phyloP scores from a whole-genome alignment of 1,140 invertebrate genomes.

The Dreissena rostriformis region DNA sequence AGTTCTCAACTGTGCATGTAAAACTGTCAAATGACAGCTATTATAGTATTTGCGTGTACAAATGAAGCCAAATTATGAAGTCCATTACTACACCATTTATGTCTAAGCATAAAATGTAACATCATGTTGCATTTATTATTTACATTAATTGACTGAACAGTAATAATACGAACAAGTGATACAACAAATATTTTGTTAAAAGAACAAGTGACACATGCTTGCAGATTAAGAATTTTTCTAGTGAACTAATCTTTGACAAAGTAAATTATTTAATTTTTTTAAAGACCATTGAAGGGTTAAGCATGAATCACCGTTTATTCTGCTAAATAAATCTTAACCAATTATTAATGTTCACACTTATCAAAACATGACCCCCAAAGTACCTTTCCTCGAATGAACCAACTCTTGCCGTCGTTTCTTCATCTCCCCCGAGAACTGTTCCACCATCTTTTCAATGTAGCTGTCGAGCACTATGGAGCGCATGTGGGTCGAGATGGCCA shows the following conservation, averaged over 20 bases:
- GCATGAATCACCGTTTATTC: neutral
- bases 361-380: neutral
- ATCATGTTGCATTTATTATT: neutral
- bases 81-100: neutral
- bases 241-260: neutral
- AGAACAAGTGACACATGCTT: neutral
- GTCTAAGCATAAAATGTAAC: neutral
- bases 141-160: neutral
- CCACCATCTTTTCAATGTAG: slow-evolving; percentile 86
- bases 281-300: neutral
- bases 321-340: neutral
- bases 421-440: slow-evolving; percentile 76
- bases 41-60: too few species aligned
- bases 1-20: too few species aligned
- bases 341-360: too few species aligned
- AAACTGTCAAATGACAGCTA: too few species aligned
- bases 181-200: neutral
- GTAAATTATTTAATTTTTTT: neutral
- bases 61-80: neutral
- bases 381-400: slow-evolving; percentile 74
- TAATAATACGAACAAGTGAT: neutral
- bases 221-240: neutral
- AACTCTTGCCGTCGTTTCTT: slow-evolving; percentile 69
- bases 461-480: slow-evolving; percentile 81
- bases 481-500: slow-evolving; percentile 75